These are phyloP conservation scores for Hemicordylus capensis DNA, from an alignment of 2,113 vertebrate genomes.

Conservation along the genomic window DNA sequence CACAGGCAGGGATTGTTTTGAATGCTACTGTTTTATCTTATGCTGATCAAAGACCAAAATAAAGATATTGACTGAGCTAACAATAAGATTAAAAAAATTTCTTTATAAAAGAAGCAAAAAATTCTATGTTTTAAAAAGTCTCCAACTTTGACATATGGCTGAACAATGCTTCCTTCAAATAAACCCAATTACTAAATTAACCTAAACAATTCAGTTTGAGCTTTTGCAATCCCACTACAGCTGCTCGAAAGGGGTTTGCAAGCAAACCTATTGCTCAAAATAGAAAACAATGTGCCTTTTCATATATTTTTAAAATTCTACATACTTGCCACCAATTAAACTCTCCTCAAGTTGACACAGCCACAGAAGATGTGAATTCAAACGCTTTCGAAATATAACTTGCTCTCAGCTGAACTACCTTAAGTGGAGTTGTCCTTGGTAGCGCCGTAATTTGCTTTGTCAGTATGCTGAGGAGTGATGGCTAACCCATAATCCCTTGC, in stretches of 20 bases:
- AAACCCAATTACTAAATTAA: slow-evolving; percentile 1
- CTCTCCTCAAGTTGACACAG: neutral
- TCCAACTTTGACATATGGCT: accelerated
- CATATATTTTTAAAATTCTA: neutral
- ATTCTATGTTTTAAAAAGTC: neutral
- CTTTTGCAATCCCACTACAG: neutral
- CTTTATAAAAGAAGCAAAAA: too few relatives aligned
- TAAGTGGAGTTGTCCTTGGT: neutral
- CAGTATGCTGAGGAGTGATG: neutral
- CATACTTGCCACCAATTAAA: slow-evolving; percentile 21
- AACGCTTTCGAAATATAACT: neutral
- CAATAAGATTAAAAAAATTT: too few relatives aligned
- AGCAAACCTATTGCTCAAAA: neutral
- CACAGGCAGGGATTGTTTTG: too few relatives aligned
- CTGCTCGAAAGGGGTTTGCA: slow-evolving; percentile 9
- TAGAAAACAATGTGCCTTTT: slow-evolving; percentile 10
- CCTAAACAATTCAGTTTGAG: neutral
- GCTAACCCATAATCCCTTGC: neutral
- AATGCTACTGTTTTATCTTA: too few relatives aligned
- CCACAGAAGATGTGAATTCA: neutral
- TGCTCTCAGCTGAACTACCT: neutral
- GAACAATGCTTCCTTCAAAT: neutral
- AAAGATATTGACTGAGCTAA: too few relatives aligned
- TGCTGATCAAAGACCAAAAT: too few relatives aligned
- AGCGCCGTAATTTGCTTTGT: neutral